These are phyloP conservation scores for Ectropis grisescens DNA, from an alignment of 1,140 invertebrate species.

Conservation along the genomic window DNA sequence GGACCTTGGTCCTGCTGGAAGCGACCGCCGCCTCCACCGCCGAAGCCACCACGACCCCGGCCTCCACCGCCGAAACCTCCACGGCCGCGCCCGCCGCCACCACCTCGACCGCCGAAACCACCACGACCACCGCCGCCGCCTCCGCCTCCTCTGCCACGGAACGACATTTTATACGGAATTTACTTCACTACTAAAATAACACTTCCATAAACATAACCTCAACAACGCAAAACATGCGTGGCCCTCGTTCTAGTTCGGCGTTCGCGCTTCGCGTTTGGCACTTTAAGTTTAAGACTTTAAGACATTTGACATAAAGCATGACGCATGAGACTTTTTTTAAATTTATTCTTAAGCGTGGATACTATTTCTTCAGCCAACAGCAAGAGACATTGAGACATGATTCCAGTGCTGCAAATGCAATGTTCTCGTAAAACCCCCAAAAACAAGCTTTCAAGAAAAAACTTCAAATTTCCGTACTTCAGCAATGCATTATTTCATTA, in stretches of 20 bases:
- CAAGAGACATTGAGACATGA: no score
- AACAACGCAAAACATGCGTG: constrained; percentile 1
- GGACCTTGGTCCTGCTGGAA: constrained; percentile 81
- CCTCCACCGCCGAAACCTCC: constrained; percentile 41
- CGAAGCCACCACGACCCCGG: constrained; percentile 53
- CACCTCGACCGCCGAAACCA: constrained; percentile 52
- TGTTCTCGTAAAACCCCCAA: no score
- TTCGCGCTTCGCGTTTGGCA: constrained; percentile 1
- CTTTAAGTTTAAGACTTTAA: constrained; percentile 7
- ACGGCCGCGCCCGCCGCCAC: constrained; percentile 51
- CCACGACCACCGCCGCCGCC: constrained; percentile 57
- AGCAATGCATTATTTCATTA: no score
- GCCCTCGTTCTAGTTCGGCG: no score
- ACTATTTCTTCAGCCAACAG: no score
- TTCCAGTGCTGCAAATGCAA: no score
- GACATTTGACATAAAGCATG: no score
- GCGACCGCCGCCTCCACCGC: constrained; percentile 65
- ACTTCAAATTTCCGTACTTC: no score
- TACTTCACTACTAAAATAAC: neutral
- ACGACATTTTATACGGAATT: constrained; percentile 50
- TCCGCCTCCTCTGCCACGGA: constrained; percentile 66
- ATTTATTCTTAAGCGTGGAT: no score
- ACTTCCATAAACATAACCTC: neutral
- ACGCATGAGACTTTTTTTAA: no score
- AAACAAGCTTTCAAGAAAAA: no score